phyloP scores from a whole-genome alignment of 2,113 vertebrate species.

The Anarrhichthys ocellatus region DNA sequence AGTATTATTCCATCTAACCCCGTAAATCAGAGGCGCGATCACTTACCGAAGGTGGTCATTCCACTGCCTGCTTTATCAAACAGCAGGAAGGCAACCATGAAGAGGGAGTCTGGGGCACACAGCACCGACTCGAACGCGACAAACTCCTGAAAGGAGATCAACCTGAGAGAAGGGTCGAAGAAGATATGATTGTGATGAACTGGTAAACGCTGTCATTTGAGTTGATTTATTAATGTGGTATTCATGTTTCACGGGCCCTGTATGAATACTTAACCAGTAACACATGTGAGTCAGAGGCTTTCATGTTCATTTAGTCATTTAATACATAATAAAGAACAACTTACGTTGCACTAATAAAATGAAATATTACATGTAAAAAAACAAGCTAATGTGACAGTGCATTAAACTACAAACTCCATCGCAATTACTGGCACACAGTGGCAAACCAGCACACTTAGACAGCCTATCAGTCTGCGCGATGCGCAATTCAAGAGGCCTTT shows the following conservation, averaged over 20 bases:
- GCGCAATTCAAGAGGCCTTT: constrained; percentile 72
- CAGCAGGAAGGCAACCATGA: constrained; percentile 91
- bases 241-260: constrained; percentile 24
- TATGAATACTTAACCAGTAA: constrained; percentile 43
- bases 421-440: constrained; percentile 60
- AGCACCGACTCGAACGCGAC: constrained; percentile 90
- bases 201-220: constrained; percentile 28
- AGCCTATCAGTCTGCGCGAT: constrained; percentile 73
- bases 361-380: constrained; percentile 47
- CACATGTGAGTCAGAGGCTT: constrained; percentile 34
- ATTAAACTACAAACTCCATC: constrained; percentile 51
- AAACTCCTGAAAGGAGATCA: constrained; percentile 94
- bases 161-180: constrained; percentile 70
- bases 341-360: constrained; percentile 43
- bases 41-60: constrained; percentile 90
- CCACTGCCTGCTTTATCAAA: constrained; percentile 91
- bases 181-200: constrained; percentile 42
- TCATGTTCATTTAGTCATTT: constrained; percentile 34
- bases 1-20: constrained; percentile 1
- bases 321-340: constrained; percentile 33
- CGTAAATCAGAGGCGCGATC: constrained; percentile 17
- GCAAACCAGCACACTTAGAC: constrained; percentile 64
- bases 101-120: constrained; percentile 89
- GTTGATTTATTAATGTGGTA: constrained; percentile 26
- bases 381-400: constrained; percentile 48